Evolutionary conservation across 2,113 vertebrate species (phyloP), one percentile per base, ranked within the genome.

Genomic region (Gopherus flavomarginatus): DNA sequence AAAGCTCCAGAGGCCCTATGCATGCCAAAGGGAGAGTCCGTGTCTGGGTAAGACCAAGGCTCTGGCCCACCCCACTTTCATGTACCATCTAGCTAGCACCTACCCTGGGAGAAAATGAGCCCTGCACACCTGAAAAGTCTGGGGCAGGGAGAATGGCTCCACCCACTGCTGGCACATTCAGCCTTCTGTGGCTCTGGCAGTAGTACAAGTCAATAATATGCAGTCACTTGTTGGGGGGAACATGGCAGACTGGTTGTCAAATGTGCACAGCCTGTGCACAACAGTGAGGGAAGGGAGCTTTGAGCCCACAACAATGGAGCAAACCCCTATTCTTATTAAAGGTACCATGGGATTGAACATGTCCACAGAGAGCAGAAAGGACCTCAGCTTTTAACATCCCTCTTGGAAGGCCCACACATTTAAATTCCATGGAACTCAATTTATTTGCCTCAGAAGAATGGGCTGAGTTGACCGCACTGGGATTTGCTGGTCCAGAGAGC

Each of bases 121-220:
- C 59, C 27, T 93, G 94, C 7, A 77, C 13, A 81, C 38, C 49
- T 56, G n/a, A 57, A 92, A 86, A 57, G 86, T 88, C 49, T 84
- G 44, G 59, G 24, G 86, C 44, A 62, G 22, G 82, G 49, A 50
- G 81, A 83, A 29, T 83, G 86, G 83, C 82, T 83, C 22, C 72
- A 47, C 2, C 86, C 93, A 65, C 54, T 89, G 11, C 54, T 83
- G 11, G 80, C 88, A 27, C 9, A 2, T 10, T 12, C 35, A 3
- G 0, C 47, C 59, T 38, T 69, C 49, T 2, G 0, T 88, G 81
- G 42, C 24, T 75, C 14, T 0, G 81, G 77, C n/a, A 31, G 2
- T 81, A 78, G 53, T 29, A 31, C 57, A 7, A 31, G 57, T 62
- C 57, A 62, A 31, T 62, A 31, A 62, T 62, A 62, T 62, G 57